Evolutionary conservation across 2,888 invertebrate species (phyloP).

Genomic region (Phymatocera aterrima): DNA sequence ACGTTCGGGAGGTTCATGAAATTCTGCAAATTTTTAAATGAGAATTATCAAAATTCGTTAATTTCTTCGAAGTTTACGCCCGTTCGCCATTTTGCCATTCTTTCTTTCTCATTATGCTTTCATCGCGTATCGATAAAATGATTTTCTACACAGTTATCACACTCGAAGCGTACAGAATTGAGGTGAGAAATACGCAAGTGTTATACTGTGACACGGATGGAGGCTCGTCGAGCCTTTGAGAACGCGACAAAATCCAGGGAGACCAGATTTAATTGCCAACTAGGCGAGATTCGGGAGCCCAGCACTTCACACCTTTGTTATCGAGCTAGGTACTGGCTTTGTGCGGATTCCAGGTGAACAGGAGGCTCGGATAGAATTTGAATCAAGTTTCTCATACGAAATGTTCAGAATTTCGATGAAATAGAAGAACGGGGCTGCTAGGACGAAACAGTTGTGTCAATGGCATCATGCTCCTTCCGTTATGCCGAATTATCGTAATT

Average conservation of each 20-base stretch:
- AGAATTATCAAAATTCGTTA: too few relatives aligned
- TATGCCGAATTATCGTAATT: background rate
- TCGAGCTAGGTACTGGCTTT: background rate
- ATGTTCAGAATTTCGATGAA: background rate
- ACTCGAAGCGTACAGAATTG: background rate
- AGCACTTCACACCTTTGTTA: background rate
- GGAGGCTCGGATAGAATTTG: background rate
- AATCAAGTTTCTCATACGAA: background rate
- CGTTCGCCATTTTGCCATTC: background rate
- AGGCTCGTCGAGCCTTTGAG: conserved; percentile 17
- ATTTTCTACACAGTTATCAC: background rate
- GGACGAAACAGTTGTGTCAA: background rate
- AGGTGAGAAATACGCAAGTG: background rate
- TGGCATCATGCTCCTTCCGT: background rate
- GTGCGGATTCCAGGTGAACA: background rate
- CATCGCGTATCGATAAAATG: too few relatives aligned
- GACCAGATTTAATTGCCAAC: conserved; percentile 28
- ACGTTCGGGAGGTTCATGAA: too few relatives aligned
- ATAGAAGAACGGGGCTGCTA: background rate
- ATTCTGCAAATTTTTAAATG: too few relatives aligned
- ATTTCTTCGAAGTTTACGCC: too few relatives aligned
- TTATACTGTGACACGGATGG: conserved; percentile 32
- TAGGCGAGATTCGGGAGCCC: conserved; percentile 10
- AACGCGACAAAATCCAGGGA: conserved; percentile 1
- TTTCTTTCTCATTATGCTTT: too few relatives aligned